Conservation (phyloP, 2,113 vertebrate genomes). For the Laticauda laticaudata region DNA sequence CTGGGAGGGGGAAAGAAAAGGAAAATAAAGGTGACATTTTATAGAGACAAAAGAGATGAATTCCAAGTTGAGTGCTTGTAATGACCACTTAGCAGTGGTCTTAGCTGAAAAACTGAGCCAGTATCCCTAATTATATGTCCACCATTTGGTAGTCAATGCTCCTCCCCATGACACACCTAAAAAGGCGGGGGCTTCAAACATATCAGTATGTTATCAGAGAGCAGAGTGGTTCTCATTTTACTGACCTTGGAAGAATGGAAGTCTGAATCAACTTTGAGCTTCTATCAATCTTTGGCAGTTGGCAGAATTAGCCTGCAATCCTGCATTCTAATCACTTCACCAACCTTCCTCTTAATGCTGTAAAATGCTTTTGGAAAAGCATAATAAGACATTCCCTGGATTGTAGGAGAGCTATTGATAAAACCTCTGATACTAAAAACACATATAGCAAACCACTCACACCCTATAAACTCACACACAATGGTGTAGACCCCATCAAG, state of each 20-base stretch:
- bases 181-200: too few species aligned
- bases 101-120: background rate
- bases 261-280: too few species aligned
- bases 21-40: background rate
- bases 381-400: background rate
- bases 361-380: background rate
- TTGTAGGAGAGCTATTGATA: background rate
- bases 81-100: background rate
- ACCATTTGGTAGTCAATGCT: too few species aligned
- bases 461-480: background rate
- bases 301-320: background rate
- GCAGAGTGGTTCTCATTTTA: too few species aligned
- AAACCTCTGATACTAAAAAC: background rate
- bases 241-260: too few species aligned
- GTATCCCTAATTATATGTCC: background rate
- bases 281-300: background rate
- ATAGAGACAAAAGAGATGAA: background rate
- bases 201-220: too few species aligned
- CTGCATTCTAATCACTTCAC: background rate
- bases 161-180: too few species aligned
- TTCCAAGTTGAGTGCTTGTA: too few species aligned
- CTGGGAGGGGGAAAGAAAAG: conserved; percentile 52
- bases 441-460: background rate
- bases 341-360: background rate
- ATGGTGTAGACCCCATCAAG: background rate